Percentiles rank a stretch among this genome's conserved stretches.
phyloP scores from a whole-genome alignment of 1,140 invertebrate species.

The Drosophila lacertosa region DNA sequence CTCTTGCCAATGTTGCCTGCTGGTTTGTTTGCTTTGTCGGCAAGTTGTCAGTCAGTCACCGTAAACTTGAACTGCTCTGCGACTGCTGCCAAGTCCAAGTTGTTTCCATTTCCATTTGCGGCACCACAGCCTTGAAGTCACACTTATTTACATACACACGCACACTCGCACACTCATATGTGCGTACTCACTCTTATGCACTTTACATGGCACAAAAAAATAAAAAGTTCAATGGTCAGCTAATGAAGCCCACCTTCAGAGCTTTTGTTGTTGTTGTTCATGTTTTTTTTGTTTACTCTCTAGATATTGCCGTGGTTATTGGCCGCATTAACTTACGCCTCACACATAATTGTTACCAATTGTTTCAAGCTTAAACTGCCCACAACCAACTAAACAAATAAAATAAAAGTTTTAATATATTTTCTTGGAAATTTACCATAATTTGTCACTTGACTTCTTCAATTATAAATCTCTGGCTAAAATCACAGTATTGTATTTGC shows the following conservation, averaged over 20 bases:
- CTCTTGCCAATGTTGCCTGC: background rate
- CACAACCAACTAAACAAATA: slow-evolving; percentile 34
- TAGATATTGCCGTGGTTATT: slow-evolving; percentile 43
- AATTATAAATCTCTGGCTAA: slow-evolving; percentile 29
- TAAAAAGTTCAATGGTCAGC: slow-evolving; percentile 60
- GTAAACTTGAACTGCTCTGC: slow-evolving; percentile 64
- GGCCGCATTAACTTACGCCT: slow-evolving; percentile 31
- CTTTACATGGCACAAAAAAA: slow-evolving; percentile 43
- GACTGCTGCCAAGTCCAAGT: slow-evolving; percentile 48
- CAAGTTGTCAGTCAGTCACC: slow-evolving; percentile 43
- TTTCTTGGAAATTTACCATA: slow-evolving; percentile 28
- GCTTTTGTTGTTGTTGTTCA: slow-evolving; percentile 13
- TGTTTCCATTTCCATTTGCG: slow-evolving; percentile 55
- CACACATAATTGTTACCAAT: slow-evolving; percentile 61
- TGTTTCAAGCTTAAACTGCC: slow-evolving; percentile 42
- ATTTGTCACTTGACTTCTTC: slow-evolving; percentile 36
- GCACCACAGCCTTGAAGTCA: slow-evolving; percentile 54
- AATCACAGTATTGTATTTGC: slow-evolving; percentile 13
- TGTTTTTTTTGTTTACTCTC: background rate
- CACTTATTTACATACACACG: slow-evolving; percentile 49
- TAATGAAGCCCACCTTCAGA: slow-evolving; percentile 62
- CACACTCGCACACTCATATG: slow-evolving; percentile 6
- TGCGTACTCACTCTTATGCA: slow-evolving; percentile 35
- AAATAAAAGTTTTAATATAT: background rate
- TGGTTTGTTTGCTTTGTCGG: slow-evolving; percentile 58